Evolutionary conservation across 2,888 invertebrate genomes (phyloP).

Genomic region (Campoplex capitator): DNA sequence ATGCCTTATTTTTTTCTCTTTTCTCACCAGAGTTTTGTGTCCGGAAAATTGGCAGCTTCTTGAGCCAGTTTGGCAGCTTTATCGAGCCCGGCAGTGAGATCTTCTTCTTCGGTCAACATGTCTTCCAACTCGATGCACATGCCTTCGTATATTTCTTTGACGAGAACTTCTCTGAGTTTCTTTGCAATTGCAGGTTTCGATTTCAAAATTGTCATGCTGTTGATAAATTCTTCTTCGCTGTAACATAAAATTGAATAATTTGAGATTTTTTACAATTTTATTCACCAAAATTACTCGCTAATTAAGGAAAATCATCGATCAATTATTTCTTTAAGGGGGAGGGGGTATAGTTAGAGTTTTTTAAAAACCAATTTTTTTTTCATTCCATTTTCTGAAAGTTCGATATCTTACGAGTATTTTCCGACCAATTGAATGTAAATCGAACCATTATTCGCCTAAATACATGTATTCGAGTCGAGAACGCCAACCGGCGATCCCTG

Average conservation of each 20-base stretch:
- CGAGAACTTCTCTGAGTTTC: constrained; percentile 75
- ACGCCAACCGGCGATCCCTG: too few species aligned
- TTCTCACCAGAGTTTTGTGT: constrained; percentile 75
- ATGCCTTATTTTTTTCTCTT: neutral
- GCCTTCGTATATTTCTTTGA: constrained; percentile 71
- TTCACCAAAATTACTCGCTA: neutral
- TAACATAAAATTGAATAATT: constrained; percentile 53
- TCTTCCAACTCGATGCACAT: constrained; percentile 74
- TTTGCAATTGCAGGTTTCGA: constrained; percentile 65
- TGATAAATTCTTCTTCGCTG: constrained; percentile 77
- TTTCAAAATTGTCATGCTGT: constrained; percentile 74
- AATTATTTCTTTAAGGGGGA: too few species aligned
- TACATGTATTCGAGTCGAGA: too few species aligned
- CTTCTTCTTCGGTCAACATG: constrained; percentile 74
- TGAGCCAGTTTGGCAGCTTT: constrained; percentile 72
- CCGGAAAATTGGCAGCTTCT: constrained; percentile 67
- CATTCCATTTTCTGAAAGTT: too few species aligned
- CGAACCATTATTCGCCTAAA: too few species aligned
- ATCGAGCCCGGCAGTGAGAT: constrained; percentile 71
- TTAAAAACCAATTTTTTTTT: too few species aligned
- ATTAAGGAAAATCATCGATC: neutral
- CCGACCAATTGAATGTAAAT: too few species aligned
- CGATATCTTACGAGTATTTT: too few species aligned
- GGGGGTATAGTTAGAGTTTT: too few species aligned
- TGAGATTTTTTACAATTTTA: neutral